phyloP scores from a whole-genome alignment of 2,797 vertebrate species.

The Threskiornis aethiopicus region DNA sequence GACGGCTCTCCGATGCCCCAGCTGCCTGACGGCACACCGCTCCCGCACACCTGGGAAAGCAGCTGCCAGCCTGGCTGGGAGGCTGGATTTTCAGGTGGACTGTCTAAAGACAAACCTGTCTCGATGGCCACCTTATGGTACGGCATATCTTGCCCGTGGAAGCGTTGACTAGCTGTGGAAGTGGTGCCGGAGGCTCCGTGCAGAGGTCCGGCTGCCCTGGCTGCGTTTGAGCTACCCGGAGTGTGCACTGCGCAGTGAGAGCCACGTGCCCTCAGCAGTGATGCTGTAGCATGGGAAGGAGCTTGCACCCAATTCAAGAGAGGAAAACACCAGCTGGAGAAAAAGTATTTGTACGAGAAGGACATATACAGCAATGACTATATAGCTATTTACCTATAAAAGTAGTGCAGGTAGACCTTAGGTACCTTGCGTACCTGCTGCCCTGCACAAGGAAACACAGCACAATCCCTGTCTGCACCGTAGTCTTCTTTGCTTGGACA shows the following conservation, averaged over 20 bases:
- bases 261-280: rapidly evolving
- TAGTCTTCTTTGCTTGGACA: neutral
- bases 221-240: neutral
- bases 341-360: neutral
- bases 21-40: rapidly evolving
- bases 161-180: neutral
- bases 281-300: neutral
- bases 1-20: rapidly evolving
- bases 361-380: neutral
- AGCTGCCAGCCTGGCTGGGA: rapidly evolving
- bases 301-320: rapidly evolving
- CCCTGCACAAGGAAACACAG: neutral
- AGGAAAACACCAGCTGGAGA: neutral
- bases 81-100: neutral
- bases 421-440: neutral
- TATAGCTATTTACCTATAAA: neutral
- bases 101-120: neutral
- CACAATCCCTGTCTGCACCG: neutral
- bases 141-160: neutral
- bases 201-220: neutral
- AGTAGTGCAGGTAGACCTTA: neutral
- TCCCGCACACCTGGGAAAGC: neutral
- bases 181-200: neutral
- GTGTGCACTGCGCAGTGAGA: neutral
- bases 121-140: neutral